Evolutionary conservation across 1,140 invertebrate genomes (phyloP).

Genomic region (Rhysida immarginata): DNA sequence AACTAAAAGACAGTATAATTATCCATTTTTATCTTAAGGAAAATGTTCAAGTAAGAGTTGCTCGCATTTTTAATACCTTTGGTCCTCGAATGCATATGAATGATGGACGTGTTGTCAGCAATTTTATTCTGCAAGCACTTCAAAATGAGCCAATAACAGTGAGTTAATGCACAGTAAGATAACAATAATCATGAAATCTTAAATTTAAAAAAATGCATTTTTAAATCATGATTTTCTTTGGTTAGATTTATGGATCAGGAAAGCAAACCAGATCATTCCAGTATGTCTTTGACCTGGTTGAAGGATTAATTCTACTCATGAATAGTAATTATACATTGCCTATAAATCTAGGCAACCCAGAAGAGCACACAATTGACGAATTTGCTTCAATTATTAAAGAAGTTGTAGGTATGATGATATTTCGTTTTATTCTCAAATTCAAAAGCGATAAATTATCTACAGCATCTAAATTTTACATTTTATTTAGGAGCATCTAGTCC

Average conservation of each 20-base stretch:
- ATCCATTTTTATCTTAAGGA: slow-evolving; percentile 41
- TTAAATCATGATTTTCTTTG: slow-evolving; percentile 9
- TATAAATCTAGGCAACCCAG: slow-evolving; percentile 95
- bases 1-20: too few species aligned
- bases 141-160: slow-evolving; percentile 90
- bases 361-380: slow-evolving; percentile 91
- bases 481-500: slow-evolving; percentile 71
- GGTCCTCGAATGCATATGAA: slow-evolving; percentile 99
- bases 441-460: too few species aligned
- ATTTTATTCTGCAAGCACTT: slow-evolving; percentile 94
- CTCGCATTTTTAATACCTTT: slow-evolving; percentile 97
- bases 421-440: too few species aligned
- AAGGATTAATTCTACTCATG: slow-evolving; percentile 87
- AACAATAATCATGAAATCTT: neutral
- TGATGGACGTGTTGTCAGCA: slow-evolving; percentile 95
- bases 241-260: slow-evolving; percentile 81
- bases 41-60: slow-evolving; percentile 83
- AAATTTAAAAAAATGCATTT: too few species aligned
- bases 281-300: slow-evolving; percentile 92
- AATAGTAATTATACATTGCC: slow-evolving; percentile 82
- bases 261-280: slow-evolving; percentile 96
- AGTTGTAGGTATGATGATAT: slow-evolving; percentile 30
- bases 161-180: too few species aligned
- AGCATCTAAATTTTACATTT: slow-evolving; percentile 3
- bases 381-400: slow-evolving; percentile 87